phyloP scores from a whole-genome alignment of 1,140 invertebrate genomes.

The Pygmarrhopalites habei region DNA sequence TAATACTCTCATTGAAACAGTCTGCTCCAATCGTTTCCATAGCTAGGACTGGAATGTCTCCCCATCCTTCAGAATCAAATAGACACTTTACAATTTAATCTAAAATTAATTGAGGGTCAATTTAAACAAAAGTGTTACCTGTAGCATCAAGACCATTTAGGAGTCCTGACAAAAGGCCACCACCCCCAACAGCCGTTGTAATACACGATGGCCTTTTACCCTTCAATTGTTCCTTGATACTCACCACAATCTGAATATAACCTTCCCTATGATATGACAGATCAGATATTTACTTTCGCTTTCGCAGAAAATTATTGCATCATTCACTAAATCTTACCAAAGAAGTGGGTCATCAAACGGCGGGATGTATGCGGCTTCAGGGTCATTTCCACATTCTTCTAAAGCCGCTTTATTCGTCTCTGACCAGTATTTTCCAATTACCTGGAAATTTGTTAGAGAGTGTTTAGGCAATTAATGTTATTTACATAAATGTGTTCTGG shows the following conservation, averaged over 20 bases:
- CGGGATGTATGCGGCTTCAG: conserved; percentile 43
- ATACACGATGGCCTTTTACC: conserved; percentile 43
- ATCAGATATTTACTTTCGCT: too few species aligned
- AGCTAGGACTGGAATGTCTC: conserved; percentile 47
- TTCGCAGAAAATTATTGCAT: too few species aligned
- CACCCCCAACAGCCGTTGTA: conserved; percentile 50
- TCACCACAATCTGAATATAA: too few species aligned
- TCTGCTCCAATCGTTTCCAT: conserved; percentile 52
- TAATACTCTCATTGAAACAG: conserved; percentile 46
- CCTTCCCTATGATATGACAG: too few species aligned
- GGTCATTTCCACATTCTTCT: conserved; percentile 40
- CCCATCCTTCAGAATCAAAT: too few species aligned
- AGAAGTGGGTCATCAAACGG: conserved; percentile 49
- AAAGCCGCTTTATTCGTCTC: conserved; percentile 46
- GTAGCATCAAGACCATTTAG: conserved; percentile 41
- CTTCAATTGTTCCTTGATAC: conserved; percentile 44
- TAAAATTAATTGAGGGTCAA: too few species aligned
- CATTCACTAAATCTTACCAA: too few species aligned
- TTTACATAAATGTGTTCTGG: too few species aligned
- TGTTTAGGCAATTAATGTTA: too few species aligned
- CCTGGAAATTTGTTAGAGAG: conserved; percentile 31
- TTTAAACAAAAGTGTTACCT: too few species aligned
- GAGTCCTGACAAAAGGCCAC: conserved; percentile 46
- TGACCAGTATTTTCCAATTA: conserved; percentile 47
- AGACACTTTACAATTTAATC: too few species aligned